Percentiles rank a stretch among this genome's conserved stretches.
Evolutionary conservation across 2,888 invertebrate species (phyloP).

Genomic region (Troides helena): DNA sequence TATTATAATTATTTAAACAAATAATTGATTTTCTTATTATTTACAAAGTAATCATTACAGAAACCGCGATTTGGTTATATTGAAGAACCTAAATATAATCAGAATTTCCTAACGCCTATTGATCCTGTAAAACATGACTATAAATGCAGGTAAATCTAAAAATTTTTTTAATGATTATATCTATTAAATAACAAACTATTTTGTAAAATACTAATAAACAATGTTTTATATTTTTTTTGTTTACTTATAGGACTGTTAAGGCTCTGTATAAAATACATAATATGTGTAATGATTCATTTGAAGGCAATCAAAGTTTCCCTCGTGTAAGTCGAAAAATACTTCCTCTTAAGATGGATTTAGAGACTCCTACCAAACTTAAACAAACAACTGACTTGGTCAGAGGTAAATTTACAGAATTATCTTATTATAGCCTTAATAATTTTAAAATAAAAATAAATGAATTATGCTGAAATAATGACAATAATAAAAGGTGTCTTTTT

Average conservation of each 20-base stretch:
- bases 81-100: conserved; percentile 54
- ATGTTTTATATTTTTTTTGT: not conserved
- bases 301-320: conserved; percentile 84
- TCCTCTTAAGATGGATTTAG: conserved; percentile 68
- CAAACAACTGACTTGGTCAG: conserved; percentile 72
- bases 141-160: conserved; percentile 60
- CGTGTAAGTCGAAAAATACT: conserved; percentile 56
- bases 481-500: not conserved
- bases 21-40: not conserved
- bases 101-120: conserved; percentile 57
- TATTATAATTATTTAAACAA: conserved; percentile 5
- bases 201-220: not conserved
- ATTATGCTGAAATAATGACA: not conserved
- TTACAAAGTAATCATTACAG: conserved; percentile 43
- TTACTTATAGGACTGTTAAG: conserved; percentile 57
- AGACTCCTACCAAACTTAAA: conserved; percentile 66
- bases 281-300: conserved; percentile 74
- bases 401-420: conserved; percentile 50
- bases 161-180: conserved; percentile 8
- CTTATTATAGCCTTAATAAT: not conserved
- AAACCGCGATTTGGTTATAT: conserved; percentile 45
- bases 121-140: conserved; percentile 50
- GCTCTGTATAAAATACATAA: conserved; percentile 45
- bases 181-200: not conserved
- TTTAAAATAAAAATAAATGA: not conserved